phyloP scores from a whole-genome alignment of 2,888 invertebrate genomes.

The Achlya flavicornis region DNA sequence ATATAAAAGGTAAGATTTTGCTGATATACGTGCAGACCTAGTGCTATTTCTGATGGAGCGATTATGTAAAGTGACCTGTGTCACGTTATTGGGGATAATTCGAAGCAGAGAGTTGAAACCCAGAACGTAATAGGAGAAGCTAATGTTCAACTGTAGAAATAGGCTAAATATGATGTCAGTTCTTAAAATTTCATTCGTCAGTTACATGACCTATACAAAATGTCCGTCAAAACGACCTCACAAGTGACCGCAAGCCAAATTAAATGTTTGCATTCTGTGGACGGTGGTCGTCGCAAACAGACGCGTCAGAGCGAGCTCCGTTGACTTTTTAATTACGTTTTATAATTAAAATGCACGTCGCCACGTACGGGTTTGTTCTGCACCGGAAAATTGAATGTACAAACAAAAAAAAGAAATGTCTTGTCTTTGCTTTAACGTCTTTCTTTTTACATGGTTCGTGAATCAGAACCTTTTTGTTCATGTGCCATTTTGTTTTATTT shows the following conservation, averaged over 20 bases:
- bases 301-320: slow-evolving; percentile 31
- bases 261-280: slow-evolving; percentile 62
- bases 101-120: too few species aligned
- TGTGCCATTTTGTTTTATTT: not conserved
- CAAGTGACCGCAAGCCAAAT: slow-evolving; percentile 60
- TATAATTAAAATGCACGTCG: slow-evolving; percentile 61
- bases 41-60: too few species aligned
- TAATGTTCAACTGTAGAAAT: too few species aligned
- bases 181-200: not conserved
- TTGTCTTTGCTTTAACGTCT: slow-evolving; percentile 29
- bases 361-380: slow-evolving; percentile 38
- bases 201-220: slow-evolving; percentile 32
- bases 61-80: too few species aligned
- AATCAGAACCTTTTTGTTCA: slow-evolving; percentile 11
- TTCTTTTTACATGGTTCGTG: slow-evolving; percentile 27
- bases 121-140: too few species aligned
- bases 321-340: slow-evolving; percentile 60
- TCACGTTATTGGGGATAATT: too few species aligned
- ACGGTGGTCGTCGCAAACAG: slow-evolving; percentile 39
- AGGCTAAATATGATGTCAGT: too few species aligned
- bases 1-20: too few species aligned
- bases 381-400: slow-evolving; percentile 44
- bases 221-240: slow-evolving; percentile 46
- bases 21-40: too few species aligned
- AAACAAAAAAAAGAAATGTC: slow-evolving; percentile 26